These are phyloP conservation scores for Incurvaria masculella DNA, from an alignment of 2,888 invertebrate genomes.

Conservation along the genomic window DNA sequence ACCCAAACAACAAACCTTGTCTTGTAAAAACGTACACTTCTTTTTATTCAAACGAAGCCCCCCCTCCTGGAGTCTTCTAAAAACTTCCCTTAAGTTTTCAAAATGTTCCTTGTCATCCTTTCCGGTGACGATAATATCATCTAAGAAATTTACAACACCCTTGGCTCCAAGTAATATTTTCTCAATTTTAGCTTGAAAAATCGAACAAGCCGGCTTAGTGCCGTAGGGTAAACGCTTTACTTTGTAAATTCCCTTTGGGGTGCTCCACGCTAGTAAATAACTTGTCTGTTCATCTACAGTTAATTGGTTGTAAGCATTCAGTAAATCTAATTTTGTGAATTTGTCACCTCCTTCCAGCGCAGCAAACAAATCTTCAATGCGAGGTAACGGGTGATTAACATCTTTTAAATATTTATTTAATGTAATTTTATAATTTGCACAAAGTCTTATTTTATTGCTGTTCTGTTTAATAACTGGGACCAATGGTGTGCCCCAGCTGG, in stretches of 20 bases:
- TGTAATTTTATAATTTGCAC: conserved; percentile 10
- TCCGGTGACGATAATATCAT: conserved; percentile 19
- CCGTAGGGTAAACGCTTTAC: conserved; percentile 17
- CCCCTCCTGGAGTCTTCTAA: conserved; percentile 11
- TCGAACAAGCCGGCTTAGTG: conserved; percentile 19
- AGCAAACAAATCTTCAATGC: conserved; percentile 16
- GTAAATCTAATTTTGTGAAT: conserved; percentile 15
- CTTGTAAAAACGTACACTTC: conserved; percentile 20
- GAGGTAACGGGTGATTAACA: conserved; percentile 15
- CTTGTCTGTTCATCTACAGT: conserved; percentile 14
- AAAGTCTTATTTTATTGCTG: conserved; percentile 10
- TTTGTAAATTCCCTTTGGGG: conserved; percentile 8
- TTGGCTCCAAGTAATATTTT: conserved; percentile 7
- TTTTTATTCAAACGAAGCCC: conserved; percentile 12
- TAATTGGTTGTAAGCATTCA: conserved; percentile 22
- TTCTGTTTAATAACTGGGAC: conserved; percentile 25
- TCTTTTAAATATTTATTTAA: conserved; percentile 13
- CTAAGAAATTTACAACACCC: conserved; percentile 15
- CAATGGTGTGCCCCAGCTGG: conserved; percentile 25
- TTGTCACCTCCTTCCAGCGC: conserved; percentile 14
- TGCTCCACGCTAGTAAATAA: conserved; percentile 13
- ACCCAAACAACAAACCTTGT: conserved; percentile 12
- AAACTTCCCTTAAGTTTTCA: conserved; percentile 9
- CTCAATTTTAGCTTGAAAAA: conserved; percentile 22
- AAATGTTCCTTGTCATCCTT: conserved; percentile 10